phyloP scores from a whole-genome alignment of 2,888 invertebrate genomes.

The Hydriomena furcata region DNA sequence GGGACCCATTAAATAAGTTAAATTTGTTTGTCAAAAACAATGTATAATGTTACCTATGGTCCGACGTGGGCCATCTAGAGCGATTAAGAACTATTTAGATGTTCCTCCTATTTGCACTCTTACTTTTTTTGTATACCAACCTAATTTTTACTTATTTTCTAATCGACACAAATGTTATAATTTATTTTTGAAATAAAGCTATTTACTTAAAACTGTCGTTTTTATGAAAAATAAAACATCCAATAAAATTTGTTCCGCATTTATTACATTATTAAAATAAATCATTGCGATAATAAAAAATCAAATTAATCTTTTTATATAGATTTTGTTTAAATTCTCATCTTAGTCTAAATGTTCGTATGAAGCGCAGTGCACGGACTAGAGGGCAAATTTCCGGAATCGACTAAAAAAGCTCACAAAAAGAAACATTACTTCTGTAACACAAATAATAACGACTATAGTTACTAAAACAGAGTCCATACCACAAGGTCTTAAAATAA shows the following conservation, averaged over 20 bases:
- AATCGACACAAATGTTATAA: slow-evolving; percentile 53
- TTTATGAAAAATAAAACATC: slow-evolving; percentile 44
- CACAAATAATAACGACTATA: no score
- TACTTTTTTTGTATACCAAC: slow-evolving; percentile 22
- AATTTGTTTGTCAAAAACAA: no score
- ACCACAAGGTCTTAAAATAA: no score
- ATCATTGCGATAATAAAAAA: slow-evolving; percentile 63
- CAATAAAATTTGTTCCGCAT: slow-evolving; percentile 67
- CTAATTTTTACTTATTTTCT: slow-evolving; percentile 25
- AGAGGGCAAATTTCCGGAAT: slow-evolving; percentile 49
- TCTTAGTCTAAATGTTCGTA: slow-evolving; percentile 52
- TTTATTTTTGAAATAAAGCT: slow-evolving; percentile 72
- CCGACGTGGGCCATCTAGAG: no score
- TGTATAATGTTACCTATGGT: no score
- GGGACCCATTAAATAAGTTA: no score
- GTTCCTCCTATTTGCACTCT: slow-evolving; percentile 9
- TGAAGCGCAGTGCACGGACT: slow-evolving; percentile 62
- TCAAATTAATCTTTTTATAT: slow-evolving; percentile 67
- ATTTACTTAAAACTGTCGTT: slow-evolving; percentile 48
- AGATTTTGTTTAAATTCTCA: slow-evolving; percentile 55
- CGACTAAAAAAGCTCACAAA: slow-evolving; percentile 16
- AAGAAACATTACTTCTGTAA: no score
- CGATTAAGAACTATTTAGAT: no score
- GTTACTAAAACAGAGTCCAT: no score
- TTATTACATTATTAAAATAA: slow-evolving; percentile 75